Evolutionary conservation across 2,888 invertebrate species (phyloP).

Genomic region (Noctua janthe): DNA sequence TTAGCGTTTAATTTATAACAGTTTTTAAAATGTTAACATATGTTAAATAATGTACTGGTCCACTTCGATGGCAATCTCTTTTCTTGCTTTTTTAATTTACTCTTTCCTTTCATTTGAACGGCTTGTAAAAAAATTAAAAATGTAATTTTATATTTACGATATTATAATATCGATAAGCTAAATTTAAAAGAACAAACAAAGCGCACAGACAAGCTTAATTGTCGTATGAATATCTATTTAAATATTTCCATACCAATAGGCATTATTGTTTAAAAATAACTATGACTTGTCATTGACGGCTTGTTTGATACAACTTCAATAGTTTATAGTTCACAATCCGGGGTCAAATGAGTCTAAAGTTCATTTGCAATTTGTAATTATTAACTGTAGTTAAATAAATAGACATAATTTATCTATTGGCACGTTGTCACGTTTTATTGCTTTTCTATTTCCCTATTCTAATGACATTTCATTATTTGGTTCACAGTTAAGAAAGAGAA

Average conservation of each 20-base stretch:
- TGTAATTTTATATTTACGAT: neutral
- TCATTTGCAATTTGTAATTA: conserved; percentile 47
- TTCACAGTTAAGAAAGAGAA: neutral
- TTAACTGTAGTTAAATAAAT: conserved; percentile 16
- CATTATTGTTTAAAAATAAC: conserved; percentile 27
- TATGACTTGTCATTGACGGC: conserved; percentile 42
- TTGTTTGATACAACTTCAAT: conserved; percentile 44
- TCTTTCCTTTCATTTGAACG: conserved; percentile 46
- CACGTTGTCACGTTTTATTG: conserved; percentile 21
- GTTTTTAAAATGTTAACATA: conserved; percentile 61
- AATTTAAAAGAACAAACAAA: neutral
- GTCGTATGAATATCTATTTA: conserved; percentile 4
- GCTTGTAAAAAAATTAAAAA: neutral
- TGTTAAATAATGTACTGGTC: conserved; percentile 65
- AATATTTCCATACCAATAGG: neutral
- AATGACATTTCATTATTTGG: conserved; percentile 1
- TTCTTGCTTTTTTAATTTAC: conserved; percentile 50
- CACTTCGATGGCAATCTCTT: conserved; percentile 64
- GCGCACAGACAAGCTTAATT: neutral
- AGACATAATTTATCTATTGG: conserved; percentile 1
- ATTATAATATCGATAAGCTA: neutral
- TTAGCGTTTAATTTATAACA: conserved; percentile 58
- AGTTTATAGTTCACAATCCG: conserved; percentile 42
- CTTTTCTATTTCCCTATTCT: conserved; percentile 9
- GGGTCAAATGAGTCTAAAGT: conserved; percentile 59